These are phyloP conservation scores for Myotis lucifugus DNA, from an alignment of 2,113 vertebrate genomes.

Conservation along the genomic window DNA sequence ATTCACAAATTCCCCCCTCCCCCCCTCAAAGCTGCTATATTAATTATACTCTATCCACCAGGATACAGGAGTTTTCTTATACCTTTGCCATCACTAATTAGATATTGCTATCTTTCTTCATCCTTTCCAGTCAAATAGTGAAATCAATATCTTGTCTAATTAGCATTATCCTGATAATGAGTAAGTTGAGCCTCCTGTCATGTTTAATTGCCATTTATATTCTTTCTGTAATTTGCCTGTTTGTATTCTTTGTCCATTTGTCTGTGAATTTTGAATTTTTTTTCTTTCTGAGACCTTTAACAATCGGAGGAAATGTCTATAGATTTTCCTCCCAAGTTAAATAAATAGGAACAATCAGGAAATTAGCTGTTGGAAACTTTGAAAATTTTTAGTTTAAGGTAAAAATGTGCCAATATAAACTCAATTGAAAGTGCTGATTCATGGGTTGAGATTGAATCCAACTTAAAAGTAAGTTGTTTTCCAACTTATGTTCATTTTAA, in stretches of 20 bases:
- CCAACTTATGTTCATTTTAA: not conserved
- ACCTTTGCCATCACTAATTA: constrained; percentile 14
- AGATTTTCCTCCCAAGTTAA: not conserved
- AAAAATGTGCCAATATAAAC: not conserved
- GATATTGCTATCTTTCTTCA: not conserved
- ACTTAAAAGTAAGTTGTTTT: constrained; percentile 47
- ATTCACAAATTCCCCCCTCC: not conserved
- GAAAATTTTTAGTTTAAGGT: not conserved
- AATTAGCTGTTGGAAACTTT: not conserved
- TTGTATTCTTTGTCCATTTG: not conserved
- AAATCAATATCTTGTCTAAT: constrained; percentile 25
- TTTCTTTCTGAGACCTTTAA: not conserved
- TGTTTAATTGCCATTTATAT: not conserved
- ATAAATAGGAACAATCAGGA: not conserved
- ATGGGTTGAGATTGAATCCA: not conserved
- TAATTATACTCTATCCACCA: not conserved
- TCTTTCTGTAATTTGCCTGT: constrained; percentile 20
- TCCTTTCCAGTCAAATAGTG: not conserved
- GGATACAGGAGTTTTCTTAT: not conserved
- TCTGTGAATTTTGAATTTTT: not conserved
- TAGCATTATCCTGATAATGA: constrained; percentile 15
- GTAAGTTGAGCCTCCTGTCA: not conserved
- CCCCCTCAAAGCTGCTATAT: not conserved
- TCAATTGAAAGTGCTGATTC: not conserved
- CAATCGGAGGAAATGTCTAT: not conserved